Conservation (phyloP, 2,113 vertebrate species). For the Lamprologus callipterus region DNA sequence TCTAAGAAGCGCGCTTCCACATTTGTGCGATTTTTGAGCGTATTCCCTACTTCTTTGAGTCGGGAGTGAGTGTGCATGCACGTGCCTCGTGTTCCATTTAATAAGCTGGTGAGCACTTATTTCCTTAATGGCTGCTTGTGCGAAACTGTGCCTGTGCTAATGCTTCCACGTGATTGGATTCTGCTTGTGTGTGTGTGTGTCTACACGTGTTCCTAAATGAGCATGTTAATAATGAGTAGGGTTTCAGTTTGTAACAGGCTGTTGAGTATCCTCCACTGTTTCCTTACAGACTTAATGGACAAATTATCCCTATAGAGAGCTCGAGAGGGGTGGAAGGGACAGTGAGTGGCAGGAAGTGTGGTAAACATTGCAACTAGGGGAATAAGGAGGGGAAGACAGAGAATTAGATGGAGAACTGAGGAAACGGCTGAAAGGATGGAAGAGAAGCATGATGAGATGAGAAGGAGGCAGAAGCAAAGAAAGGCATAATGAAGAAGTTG, state of each 20-base stretch:
- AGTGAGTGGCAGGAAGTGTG: background rate
- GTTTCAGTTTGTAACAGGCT: constrained; percentile 28
- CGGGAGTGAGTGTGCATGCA: background rate
- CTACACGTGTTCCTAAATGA: background rate
- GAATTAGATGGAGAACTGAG: background rate
- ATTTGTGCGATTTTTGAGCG: background rate
- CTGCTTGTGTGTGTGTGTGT: background rate
- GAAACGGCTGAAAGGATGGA: background rate
- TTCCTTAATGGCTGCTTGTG: constrained; percentile 35
- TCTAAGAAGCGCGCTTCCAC: background rate
- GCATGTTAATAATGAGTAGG: constrained; percentile 30
- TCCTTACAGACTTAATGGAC: constrained; percentile 39
- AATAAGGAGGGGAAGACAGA: background rate
- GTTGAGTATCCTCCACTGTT: constrained; percentile 31
- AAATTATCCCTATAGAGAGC: constrained; percentile 41
- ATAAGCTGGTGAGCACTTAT: constrained; percentile 13
- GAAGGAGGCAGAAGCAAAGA: background rate
- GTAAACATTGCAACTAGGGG: background rate
- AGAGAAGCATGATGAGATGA: background rate
- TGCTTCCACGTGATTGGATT: background rate
- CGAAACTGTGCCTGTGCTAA: background rate
- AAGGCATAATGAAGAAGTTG: background rate
- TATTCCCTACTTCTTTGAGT: background rate
- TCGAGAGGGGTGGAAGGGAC: background rate
- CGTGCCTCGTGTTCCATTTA: constrained; percentile 1